Conservation (phyloP, 1,140 invertebrate species). For the Meloidogyne hapla region DNA sequence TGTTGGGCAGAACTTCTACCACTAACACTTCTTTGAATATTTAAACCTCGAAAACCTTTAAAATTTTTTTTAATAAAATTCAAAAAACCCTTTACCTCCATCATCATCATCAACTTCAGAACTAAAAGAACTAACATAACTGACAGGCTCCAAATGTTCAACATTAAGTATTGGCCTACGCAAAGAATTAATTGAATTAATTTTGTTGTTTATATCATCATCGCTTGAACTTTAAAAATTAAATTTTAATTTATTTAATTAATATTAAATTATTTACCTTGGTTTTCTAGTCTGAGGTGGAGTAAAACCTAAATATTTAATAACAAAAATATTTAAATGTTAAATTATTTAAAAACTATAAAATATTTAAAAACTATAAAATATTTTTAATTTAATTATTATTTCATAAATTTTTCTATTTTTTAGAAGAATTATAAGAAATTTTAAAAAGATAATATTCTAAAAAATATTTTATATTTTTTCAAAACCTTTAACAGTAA, state of each 20-base stretch:
- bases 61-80: neutral
- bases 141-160: constrained; percentile 30
- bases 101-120: constrained; percentile 38
- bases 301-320: constrained; percentile 38
- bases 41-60: neutral
- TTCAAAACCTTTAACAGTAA: constrained; percentile 49
- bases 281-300: constrained; percentile 48
- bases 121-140: constrained; percentile 4
- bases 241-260: neutral
- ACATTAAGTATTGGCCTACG: constrained; percentile 34
- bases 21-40: neutral
- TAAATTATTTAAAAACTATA: no score
- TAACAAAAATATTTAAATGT: constrained; percentile 5
- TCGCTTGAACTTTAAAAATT: constrained; percentile 8
- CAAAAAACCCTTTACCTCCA: neutral
- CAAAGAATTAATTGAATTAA: constrained; percentile 22
- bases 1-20: neutral
- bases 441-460: no score
- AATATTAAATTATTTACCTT: constrained; percentile 30
- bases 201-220: constrained; percentile 16
- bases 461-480: neutral
- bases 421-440: no score
- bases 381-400: constrained; percentile 7
- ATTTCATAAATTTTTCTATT: no score
- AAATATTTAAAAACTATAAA: no score